Percentiles rank a stretch among this genome's conserved stretches.
Conservation (phyloP, 1,140 invertebrate genomes). For the Drosophila bocqueti region DNA sequence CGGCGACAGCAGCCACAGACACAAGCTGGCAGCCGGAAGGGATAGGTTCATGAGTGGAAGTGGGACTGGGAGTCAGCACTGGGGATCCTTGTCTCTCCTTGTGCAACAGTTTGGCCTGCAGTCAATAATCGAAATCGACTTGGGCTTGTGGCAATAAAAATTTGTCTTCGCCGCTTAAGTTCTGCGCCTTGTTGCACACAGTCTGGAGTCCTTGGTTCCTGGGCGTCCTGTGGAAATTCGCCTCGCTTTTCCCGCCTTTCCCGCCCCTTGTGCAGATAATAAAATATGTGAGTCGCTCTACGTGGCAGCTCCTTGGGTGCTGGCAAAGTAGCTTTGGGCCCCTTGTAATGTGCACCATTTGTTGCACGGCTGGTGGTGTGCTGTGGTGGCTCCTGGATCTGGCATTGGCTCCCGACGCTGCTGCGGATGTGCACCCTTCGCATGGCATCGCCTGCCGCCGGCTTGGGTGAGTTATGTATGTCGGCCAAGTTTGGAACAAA, state of each 20-base stretch:
- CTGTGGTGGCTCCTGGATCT: conserved; percentile 32
- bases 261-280: conserved; percentile 35
- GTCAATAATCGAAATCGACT: conserved; percentile 69
- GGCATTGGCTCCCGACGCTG: conserved; percentile 36
- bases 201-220: conserved; percentile 4
- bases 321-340: conserved; percentile 51
- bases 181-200: conserved; percentile 77
- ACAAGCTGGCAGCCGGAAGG: conserved; percentile 26
- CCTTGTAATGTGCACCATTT: conserved; percentile 57
- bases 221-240: conserved; percentile 13
- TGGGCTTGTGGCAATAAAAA: conserved; percentile 69
- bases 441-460: conserved; percentile 12
- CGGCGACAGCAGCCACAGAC: conserved; percentile 60
- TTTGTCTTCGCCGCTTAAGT: conserved; percentile 66
- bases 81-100: conserved; percentile 29
- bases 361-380: conserved; percentile 40
- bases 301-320: conserved; percentile 48
- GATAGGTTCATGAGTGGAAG: conserved; percentile 4
- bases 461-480: conserved; percentile 72
- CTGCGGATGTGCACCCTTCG: conserved; percentile 41
- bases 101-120: conserved; percentile 67
- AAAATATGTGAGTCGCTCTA: conserved; percentile 52
- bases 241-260: neutral
- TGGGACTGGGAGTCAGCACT: neutral
- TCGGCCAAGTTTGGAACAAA: conserved; percentile 73